Evolutionary conservation across 2,888 invertebrate species (phyloP).

Genomic region (Drosophila cracens): DNA sequence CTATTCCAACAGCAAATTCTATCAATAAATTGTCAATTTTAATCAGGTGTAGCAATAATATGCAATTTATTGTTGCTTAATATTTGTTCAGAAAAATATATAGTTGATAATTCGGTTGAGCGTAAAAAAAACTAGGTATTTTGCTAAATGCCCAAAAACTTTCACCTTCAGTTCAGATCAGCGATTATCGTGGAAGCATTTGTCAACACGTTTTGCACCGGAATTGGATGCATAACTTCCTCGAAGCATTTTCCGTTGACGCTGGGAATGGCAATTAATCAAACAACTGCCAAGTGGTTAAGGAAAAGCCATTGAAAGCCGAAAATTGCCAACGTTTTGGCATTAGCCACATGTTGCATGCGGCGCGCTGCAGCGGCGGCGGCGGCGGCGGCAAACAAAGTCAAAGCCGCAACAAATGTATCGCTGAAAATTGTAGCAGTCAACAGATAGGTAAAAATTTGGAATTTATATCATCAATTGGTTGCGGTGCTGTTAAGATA

Average conservation of each 20-base stretch:
- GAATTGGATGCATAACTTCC: slow-evolving; percentile 36
- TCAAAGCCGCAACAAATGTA: slow-evolving; percentile 39
- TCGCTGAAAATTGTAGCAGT: slow-evolving; percentile 41
- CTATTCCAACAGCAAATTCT: neutral
- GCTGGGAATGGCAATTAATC: slow-evolving; percentile 65
- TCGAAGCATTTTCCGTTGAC: slow-evolving; percentile 51
- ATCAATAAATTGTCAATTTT: neutral
- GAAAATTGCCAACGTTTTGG: slow-evolving; percentile 20
- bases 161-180: slow-evolving; percentile 32
- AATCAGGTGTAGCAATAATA: neutral
- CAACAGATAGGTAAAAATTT: slow-evolving; percentile 47
- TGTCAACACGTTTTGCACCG: slow-evolving; percentile 53
- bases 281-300: slow-evolving; percentile 63
- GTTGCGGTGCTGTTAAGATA: slow-evolving; percentile 48
- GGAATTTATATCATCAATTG: slow-evolving; percentile 58
- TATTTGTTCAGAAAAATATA: neutral
- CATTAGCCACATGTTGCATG: slow-evolving; percentile 40
- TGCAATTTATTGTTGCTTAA: neutral
- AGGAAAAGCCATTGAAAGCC: slow-evolving; percentile 50
- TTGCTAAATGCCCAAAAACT: slow-evolving; percentile 12
- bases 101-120: neutral
- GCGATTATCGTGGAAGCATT: slow-evolving; percentile 36
- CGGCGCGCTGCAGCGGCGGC: neutral
- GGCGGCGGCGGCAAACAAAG: slow-evolving; percentile 22
- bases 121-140: neutral